Base-by-base conservation (phyloP, 2,888 invertebrate species). In the Scotopteryx bipunctaria region DNA sequence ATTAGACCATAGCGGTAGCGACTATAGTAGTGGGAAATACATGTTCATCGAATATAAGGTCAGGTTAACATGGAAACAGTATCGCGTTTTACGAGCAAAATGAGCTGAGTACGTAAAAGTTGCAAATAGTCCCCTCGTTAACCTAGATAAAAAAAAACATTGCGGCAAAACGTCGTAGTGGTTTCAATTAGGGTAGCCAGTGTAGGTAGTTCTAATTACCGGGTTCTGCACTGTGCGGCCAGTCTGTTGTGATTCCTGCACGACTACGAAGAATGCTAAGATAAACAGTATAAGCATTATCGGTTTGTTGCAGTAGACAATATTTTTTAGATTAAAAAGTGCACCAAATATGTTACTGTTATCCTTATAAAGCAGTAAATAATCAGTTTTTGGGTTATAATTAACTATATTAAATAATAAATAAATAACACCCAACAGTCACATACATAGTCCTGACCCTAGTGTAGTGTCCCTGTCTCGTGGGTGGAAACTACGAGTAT, bases 131-230 rank as follows among this genome's bases (percentile, higher is more conserved):
- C 32, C 59, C 52, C 73, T 81, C 76, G 76, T 79, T 80, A 80
- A 71, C 70, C 59, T 61, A 63, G 54, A 59, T n/a, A 27, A 59
- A 61, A 77, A 78, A 75, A 69, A 59, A 53, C 54, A 57, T 60
- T 57, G 65, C 59, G 65, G 69, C 65, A 71, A 73, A 73, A 70
- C 67, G 69, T 69, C 71, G 71, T 69, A 71, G 81, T 67, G 78
- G 80, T 81, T 81, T 83, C 81, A 82, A 83, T 81, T 81, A 81
- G 71, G 70, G 69, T 68, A 66, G 59, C 64, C 44, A 58, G 44
- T 59, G 60, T 53, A 53, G 59, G 62, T 63, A 60, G 60, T 61
- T 69, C 73, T 80, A 78, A 76, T 78, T 77, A 80, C 72, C 35
- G 31, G 16, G 42, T 25, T 32, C 35, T 23, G 44, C 16, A 37